Evolutionary conservation across 2,113 vertebrate genomes (phyloP).

Genomic region (Poeciliopsis retropinna): DNA sequence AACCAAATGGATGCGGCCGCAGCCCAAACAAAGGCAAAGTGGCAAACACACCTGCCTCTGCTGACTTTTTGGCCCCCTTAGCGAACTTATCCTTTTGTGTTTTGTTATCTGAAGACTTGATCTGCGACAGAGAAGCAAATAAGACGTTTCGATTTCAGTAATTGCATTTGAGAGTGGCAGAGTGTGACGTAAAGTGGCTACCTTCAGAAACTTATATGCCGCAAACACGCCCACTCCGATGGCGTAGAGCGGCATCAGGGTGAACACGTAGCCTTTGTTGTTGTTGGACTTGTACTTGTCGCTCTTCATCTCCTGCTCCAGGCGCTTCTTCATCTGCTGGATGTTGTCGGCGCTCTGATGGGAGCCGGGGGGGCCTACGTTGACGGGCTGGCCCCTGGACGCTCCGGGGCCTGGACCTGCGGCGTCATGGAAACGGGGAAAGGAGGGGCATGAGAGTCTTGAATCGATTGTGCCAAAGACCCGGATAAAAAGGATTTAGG

Average conservation of each 20-base stretch:
- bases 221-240: constrained; percentile 89
- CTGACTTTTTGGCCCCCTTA: constrained; percentile 83
- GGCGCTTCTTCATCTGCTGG: constrained; percentile 85
- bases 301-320: constrained; percentile 86
- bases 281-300: constrained; percentile 82
- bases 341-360: constrained; percentile 72
- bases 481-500: no score
- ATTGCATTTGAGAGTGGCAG: not conserved
- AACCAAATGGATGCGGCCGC: constrained; percentile 3
- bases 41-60: constrained; percentile 81
- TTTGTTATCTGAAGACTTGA: constrained; percentile 84
- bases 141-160: not conserved
- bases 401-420: constrained; percentile 53
- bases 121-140: constrained; percentile 67
- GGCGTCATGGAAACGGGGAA: not conserved
- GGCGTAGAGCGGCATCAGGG: constrained; percentile 89
- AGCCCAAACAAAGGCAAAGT: constrained; percentile 15
- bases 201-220: constrained; percentile 91
- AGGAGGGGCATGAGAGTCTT: not conserved
- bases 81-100: constrained; percentile 75
- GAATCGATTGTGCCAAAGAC: not conserved
- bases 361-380: constrained; percentile 53
- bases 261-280: constrained; percentile 87
- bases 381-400: constrained; percentile 58
- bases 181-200: constrained; percentile 22